Conservation (phyloP, 2,888 invertebrate species). For the Notodonta ziczac region DNA sequence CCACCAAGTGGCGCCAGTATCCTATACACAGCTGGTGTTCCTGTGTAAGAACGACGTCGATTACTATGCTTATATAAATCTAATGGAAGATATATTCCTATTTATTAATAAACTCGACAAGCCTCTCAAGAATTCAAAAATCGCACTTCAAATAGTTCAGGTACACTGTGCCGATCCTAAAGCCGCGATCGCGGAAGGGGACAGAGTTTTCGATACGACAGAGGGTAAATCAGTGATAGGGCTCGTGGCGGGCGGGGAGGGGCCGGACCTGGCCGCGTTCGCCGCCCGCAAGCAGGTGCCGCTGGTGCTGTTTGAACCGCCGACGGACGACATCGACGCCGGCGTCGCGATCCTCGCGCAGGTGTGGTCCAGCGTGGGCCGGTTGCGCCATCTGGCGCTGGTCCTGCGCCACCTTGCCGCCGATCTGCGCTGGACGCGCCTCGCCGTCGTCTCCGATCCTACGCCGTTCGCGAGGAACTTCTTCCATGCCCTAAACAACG, state of each 20-base stretch:
- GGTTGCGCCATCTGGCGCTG: constrained; percentile 2
- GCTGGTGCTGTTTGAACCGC: background rate
- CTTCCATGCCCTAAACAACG: background rate
- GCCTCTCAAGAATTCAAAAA: background rate
- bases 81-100: too few species aligned
- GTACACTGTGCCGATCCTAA: too few species aligned
- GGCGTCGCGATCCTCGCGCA: background rate
- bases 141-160: too few species aligned
- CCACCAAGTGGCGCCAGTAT: too few species aligned
- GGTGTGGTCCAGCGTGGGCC: constrained; percentile 3
- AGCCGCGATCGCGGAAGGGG: background rate
- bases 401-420: background rate
- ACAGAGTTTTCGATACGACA: background rate
- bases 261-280: background rate
- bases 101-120: background rate
- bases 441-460: constrained; percentile 1
- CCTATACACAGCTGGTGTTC: background rate
- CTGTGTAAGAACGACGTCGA: background rate
- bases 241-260: background rate
- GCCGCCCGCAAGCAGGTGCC: background rate
- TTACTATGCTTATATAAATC: background rate
- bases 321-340: background rate
- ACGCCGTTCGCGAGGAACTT: background rate
- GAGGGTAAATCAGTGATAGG: background rate
- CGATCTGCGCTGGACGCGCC: background rate